Percentiles rank a stretch among this genome's conserved stretches.
Evolutionary conservation across 2,888 invertebrate species (phyloP).

Genomic region (Epirrhoe alternata): DNA sequence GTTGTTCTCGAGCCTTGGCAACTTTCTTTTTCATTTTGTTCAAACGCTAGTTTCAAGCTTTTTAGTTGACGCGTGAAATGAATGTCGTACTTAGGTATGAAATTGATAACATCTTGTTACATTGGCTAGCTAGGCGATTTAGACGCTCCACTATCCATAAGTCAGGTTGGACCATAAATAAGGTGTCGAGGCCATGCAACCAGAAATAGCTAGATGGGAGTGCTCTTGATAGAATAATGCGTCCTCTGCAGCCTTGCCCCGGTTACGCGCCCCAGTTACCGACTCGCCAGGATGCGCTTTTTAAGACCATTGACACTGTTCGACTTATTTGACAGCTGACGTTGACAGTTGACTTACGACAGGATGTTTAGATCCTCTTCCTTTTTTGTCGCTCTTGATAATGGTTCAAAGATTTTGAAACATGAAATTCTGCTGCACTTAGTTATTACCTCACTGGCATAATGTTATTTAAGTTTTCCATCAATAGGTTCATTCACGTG

Average conservation of each 20-base stretch:
- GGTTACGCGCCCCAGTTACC: slow-evolving; percentile 72
- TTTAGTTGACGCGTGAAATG: slow-evolving; percentile 6
- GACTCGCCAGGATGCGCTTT: slow-evolving; percentile 72
- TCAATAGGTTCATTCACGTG: slow-evolving; percentile 11
- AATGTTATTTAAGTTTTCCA: slow-evolving; percentile 7
- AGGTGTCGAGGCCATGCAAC: slow-evolving; percentile 54
- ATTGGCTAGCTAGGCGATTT: slow-evolving; percentile 26
- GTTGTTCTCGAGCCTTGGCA: slow-evolving; percentile 2
- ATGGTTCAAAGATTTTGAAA: too few relatives aligned
- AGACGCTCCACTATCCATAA: slow-evolving; percentile 29
- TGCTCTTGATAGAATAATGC: slow-evolving; percentile 80
- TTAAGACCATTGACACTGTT: slow-evolving; percentile 48
- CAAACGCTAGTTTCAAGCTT: neutral
- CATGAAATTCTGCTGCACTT: neutral
- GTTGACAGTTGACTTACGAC: slow-evolving; percentile 20
- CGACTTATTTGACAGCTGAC: slow-evolving; percentile 30
- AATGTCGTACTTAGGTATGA: neutral
- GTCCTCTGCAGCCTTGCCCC: slow-evolving; percentile 76
- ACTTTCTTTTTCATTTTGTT: slow-evolving; percentile 9
- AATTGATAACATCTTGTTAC: slow-evolving; percentile 10
- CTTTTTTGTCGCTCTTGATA: neutral
- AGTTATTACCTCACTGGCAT: slow-evolving; percentile 1
- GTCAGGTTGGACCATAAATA: slow-evolving; percentile 53
- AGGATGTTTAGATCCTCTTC: slow-evolving; percentile 31
- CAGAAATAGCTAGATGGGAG: slow-evolving; percentile 64